phyloP scores from a whole-genome alignment of 2,888 invertebrate species.

The Synergus japonicus region DNA sequence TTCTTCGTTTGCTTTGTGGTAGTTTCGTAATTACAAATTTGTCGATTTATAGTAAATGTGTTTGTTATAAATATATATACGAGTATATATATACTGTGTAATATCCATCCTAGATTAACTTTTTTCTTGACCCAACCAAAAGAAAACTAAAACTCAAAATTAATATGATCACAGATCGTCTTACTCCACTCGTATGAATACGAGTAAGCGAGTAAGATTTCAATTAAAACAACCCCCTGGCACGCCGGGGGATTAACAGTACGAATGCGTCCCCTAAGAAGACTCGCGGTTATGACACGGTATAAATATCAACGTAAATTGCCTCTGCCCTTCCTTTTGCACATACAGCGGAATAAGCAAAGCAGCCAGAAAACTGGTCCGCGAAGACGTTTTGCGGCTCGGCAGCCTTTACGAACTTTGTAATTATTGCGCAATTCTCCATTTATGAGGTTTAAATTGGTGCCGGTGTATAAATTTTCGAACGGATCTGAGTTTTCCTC shows the following conservation, averaged over 20 bases:
- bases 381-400: slow-evolving; percentile 54
- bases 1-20: slow-evolving; percentile 48
- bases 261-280: slow-evolving; percentile 73
- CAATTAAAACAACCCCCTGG: slow-evolving; percentile 72
- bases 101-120: background rate
- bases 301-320: slow-evolving; percentile 78
- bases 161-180: slow-evolving; percentile 5
- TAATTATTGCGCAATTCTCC: slow-evolving; percentile 57
- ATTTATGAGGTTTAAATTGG: slow-evolving; percentile 58
- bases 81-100: background rate
- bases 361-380: slow-evolving; percentile 53
- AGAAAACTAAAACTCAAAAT: background rate
- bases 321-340: slow-evolving; percentile 57
- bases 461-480: slow-evolving; percentile 42
- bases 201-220: slow-evolving; percentile 72
- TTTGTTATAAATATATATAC: too few species aligned
- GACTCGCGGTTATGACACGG: slow-evolving; percentile 76
- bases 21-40: background rate
- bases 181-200: slow-evolving; percentile 55
- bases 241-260: slow-evolving; percentile 73
- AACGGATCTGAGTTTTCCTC: slow-evolving; percentile 1
- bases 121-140: background rate
- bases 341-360: slow-evolving; percentile 51
- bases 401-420: slow-evolving; percentile 56
- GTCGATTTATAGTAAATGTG: too few species aligned